phyloP scores from a whole-genome alignment of 2,113 vertebrate genomes.

The Enhydra lutris region DNA sequence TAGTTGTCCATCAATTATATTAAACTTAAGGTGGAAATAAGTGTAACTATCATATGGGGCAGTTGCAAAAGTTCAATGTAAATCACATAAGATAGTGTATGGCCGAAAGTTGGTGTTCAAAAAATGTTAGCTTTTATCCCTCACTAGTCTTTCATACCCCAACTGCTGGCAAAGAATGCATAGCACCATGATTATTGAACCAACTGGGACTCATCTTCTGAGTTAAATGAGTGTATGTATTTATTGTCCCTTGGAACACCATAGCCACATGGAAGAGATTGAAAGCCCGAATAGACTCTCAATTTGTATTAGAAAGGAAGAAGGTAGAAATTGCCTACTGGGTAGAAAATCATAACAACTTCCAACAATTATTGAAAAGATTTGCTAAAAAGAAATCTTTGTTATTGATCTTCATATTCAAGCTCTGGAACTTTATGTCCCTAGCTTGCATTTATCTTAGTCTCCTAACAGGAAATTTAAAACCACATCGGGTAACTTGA shows the following conservation, averaged over 20 bases:
- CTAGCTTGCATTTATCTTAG: neutral
- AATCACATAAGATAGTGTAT: neutral
- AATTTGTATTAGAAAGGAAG: neutral
- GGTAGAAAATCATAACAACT: neutral
- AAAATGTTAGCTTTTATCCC: neutral
- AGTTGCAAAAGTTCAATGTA: neutral
- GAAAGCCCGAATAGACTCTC: neutral
- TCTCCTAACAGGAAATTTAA: constrained; percentile 66
- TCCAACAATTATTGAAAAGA: neutral
- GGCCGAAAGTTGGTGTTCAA: neutral
- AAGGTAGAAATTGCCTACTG: neutral
- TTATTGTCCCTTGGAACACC: neutral
- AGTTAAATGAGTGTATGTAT: neutral
- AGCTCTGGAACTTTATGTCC: constrained; percentile 40
- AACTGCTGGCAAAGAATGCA: neutral
- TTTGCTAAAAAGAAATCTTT: constrained; percentile 13
- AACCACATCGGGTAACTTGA: constrained; percentile 51
- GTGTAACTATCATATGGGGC: neutral
- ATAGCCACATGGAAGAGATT: neutral
- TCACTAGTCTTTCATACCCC: neutral
- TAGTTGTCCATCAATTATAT: neutral
- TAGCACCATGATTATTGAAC: neutral
- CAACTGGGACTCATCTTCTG: neutral
- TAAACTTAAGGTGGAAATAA: neutral
- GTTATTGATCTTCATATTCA: constrained; percentile 11